Evolutionary conservation across 2,888 invertebrate genomes (phyloP).

Genomic region (Aradus depressus): DNA sequence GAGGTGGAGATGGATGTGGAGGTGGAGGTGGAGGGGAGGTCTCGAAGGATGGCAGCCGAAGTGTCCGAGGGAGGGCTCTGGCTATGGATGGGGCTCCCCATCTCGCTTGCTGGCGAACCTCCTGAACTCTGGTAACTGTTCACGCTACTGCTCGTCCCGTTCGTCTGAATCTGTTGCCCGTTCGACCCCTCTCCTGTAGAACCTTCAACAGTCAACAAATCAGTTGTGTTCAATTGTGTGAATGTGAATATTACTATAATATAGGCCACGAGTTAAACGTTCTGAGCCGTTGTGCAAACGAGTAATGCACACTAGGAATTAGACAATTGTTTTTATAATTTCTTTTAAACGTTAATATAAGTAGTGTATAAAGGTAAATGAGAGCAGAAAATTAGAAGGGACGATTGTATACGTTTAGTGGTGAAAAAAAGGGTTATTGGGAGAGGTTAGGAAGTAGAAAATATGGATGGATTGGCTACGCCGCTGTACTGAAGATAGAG

Average conservation of each 20-base stretch:
- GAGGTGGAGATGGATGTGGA: conserved; percentile 36
- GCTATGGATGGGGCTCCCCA: conserved; percentile 41
- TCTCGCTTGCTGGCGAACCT: conserved; percentile 45
- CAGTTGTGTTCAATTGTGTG: background rate
- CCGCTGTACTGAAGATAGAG: too few species aligned
- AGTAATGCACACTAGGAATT: too few species aligned
- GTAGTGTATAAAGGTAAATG: too few species aligned
- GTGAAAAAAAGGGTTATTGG: too few species aligned
- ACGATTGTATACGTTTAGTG: too few species aligned
- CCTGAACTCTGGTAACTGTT: conserved; percentile 45
- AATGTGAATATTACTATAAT: background rate
- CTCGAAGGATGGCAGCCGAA: conserved; percentile 36
- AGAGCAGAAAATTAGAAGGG: too few species aligned
- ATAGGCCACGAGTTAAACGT: too few species aligned
- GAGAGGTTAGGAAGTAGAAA: too few species aligned
- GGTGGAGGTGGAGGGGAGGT: conserved; percentile 22
- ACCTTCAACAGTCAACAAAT: conserved; percentile 33
- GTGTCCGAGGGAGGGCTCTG: conserved; percentile 37
- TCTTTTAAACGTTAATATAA: too few species aligned
- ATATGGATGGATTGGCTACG: too few species aligned
- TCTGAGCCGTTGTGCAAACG: too few species aligned
- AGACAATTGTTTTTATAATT: too few species aligned
- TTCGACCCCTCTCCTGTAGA: conserved; percentile 40
- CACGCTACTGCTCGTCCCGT: conserved; percentile 24
- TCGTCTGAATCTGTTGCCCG: conserved; percentile 34